Evolutionary conservation across 2,797 vertebrate species (phyloP), one percentile per base, ranked within the genome.

Genomic region (Cossypha caffra): DNA sequence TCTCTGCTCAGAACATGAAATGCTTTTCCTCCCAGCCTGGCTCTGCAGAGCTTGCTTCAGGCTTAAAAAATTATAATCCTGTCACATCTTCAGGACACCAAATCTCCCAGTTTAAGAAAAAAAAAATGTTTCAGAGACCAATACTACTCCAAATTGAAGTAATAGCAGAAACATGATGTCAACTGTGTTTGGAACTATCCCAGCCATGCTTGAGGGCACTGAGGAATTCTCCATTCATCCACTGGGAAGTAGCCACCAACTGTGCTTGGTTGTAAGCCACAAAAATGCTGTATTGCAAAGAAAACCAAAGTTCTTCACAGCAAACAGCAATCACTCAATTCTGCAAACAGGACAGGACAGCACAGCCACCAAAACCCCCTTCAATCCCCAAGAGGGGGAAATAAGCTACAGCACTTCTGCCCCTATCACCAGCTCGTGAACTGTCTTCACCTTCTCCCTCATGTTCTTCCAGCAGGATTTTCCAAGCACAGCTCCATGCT

Each of bases 211-310:
- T 67, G 77, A 86, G 38, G 92, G 80, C 83, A 79, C 71, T 20
- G 23, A 78, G 80, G 90, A 84, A 76, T 88, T 95, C 86, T 66
- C 38, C 47, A 78, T 59, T 82, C 90, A 72, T 75, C 86, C 88
- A 48, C 57, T 64, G 67, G 31, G 80, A 62, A 55, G 63, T 1
- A 74, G 63, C 55, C 47, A 90, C 88, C 83, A 72, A 20, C 48
- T 62, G 73, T 9, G 59, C 75, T 55, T 47, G 55, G 62, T 51
- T 74, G 66, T 25, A 93, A 84, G 61, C 58, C 90, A 93, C 86
- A 82, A 24, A 68, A 95, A 58, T 24, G 81, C 54, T 31, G 67
- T 47, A 31, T 4, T 63, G 77, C 62, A 85, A 33, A 90, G 90
- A 78, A 26, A 58, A 21, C 51, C 52, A 8, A 77, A 24, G 29